Evolutionary conservation across 1,140 invertebrate genomes (phyloP), one percentile per base, ranked within the genome.

Genomic region (Diabrotica virgifera): DNA sequence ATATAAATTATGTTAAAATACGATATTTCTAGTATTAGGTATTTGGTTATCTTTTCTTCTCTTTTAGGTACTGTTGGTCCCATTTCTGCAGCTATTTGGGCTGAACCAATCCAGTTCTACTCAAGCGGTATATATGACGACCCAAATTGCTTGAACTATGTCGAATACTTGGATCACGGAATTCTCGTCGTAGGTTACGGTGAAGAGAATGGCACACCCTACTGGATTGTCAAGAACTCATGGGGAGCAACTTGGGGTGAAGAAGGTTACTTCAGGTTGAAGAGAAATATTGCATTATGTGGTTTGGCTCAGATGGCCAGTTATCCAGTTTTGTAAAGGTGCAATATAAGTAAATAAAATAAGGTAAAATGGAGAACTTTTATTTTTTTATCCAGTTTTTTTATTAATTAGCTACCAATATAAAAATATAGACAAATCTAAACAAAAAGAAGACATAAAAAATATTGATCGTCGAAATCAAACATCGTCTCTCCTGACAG

Each of bases 111-210:
- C 81, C 90, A 92, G 71, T 82, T 89, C 66, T 93, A 93, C 76
- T 77, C 76, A 5, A 68, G 80, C 68, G 88, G 89, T 52, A 82
- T 91, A 12, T 90, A 88, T 76, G 79, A 84, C 73, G 84, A 87
- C 36, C 70, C 77, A 4, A 70, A 81, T 36, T 93, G 93, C 24
- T 1, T 24, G 4, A 24, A 24, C 24, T 1, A 24, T 73, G 72
- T 82, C 4, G 4, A 54, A 0, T 52, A 64, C 5, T 75, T 94
- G 8, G 89, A 94, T 74, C 92, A 94, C 74, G 92, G 89, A 63
- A 91, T 94, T 7, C 78, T 94, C 5, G 84, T 85, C 62, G 90
- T 95, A 52, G 93, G 94, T 51, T 96, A 94, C 78, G 93, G 92
- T 5, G 84, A 83, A 10, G 46, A 61, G n/a, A 0, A 51, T 14